Evolutionary conservation across 2,113 vertebrate genomes (phyloP).

Genomic region (Microcebus jonahi): DNA sequence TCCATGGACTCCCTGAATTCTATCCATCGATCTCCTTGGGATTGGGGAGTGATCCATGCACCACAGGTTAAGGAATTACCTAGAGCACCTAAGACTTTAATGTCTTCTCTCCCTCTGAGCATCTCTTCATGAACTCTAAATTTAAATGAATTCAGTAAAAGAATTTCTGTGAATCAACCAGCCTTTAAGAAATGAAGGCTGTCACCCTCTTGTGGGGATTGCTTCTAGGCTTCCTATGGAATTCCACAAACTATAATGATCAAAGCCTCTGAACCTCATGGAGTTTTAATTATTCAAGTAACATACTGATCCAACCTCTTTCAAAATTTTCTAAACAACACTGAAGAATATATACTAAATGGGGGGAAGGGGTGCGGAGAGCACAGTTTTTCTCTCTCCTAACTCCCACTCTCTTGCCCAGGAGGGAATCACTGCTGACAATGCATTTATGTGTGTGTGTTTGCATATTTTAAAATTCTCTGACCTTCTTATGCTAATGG

Average conservation of each 20-base stretch:
- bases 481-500: neutral
- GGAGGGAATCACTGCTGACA: neutral
- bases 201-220: neutral
- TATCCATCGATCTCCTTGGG: neutral
- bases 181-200: neutral
- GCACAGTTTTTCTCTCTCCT: neutral
- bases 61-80: neutral
- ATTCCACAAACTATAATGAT: neutral
- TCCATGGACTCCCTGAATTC: neutral
- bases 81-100: neutral
- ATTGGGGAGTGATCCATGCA: neutral
- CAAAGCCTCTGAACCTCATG: neutral
- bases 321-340: neutral
- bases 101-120: neutral
- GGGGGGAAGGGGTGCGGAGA: too few relatives aligned
- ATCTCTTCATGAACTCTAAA: constrained; percentile 12
- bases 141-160: neutral
- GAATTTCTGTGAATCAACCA: neutral
- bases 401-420: neutral
- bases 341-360: neutral
- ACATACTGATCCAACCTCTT: neutral
- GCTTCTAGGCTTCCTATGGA: neutral
- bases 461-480: neutral
- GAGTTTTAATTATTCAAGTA: neutral
- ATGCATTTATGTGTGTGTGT: neutral